Conservation (phyloP, 2,888 invertebrate species). For the Lepidocyrtoides sp. region DNA sequence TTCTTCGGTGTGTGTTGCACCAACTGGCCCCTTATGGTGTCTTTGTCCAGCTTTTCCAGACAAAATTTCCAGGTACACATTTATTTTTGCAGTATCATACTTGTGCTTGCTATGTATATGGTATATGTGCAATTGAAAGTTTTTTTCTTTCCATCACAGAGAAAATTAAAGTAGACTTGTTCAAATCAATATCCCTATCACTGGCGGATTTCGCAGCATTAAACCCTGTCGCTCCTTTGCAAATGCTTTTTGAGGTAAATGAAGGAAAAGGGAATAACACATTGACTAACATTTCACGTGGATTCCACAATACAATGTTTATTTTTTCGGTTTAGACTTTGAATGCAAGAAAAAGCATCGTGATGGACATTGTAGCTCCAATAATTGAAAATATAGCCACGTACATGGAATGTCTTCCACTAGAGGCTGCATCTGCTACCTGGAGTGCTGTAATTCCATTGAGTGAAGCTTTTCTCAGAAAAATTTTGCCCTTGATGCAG, state of each 20-base stretch:
- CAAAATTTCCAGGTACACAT: slow-evolving; percentile 92
- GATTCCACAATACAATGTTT: no score
- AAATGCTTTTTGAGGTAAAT: slow-evolving; percentile 93
- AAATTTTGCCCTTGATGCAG: slow-evolving; percentile 89
- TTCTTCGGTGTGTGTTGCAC: slow-evolving; percentile 97
- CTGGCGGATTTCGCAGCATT: slow-evolving; percentile 98
- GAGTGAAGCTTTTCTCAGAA: slow-evolving; percentile 95
- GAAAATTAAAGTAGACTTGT: slow-evolving; percentile 93
- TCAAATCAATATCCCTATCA: slow-evolving; percentile 97
- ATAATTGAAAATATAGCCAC: slow-evolving; percentile 96
- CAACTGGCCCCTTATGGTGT: slow-evolving; percentile 99
- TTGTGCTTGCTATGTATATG: background rate
- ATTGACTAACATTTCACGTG: no score
- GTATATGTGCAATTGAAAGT: background rate
- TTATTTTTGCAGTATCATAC: no score
- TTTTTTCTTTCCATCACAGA: slow-evolving; percentile 87
- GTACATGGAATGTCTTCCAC: slow-evolving; percentile 96
- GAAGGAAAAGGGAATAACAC: background rate
- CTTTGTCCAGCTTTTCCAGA: slow-evolving; percentile 98
- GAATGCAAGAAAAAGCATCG: slow-evolving; percentile 92
- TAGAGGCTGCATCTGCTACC: slow-evolving; percentile 91
- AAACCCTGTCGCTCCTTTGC: slow-evolving; percentile 97
- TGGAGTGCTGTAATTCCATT: slow-evolving; percentile 95
- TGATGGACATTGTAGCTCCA: slow-evolving; percentile 91
- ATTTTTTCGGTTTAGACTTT: slow-evolving; percentile 88